Percentiles rank a stretch among this genome's conserved stretches.
Conservation (phyloP, 2,888 invertebrate species). For the Leptinotarsa rubiginosa region DNA sequence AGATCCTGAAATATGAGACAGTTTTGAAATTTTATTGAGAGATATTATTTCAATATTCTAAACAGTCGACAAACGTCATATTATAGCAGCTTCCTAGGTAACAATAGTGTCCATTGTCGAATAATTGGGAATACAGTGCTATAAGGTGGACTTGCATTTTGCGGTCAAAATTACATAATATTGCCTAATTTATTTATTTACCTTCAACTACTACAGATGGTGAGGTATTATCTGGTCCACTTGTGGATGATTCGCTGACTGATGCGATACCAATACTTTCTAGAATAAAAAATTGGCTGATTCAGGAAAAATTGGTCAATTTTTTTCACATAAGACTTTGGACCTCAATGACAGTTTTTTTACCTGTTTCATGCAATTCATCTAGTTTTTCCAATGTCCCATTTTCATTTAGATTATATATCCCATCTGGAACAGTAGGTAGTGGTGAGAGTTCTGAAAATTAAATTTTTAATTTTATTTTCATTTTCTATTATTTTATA, state of each 20-base stretch:
- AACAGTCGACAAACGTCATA: not conserved
- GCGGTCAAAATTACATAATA: not conserved
- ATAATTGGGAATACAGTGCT: not conserved
- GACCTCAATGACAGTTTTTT: not conserved
- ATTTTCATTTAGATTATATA: not conserved
- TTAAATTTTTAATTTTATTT: not conserved
- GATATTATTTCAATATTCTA: not conserved
- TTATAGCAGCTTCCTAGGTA: too few species aligned
- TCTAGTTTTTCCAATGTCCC: not conserved
- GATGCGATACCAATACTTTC: not conserved
- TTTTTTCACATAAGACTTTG: not conserved
- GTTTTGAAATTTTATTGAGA: not conserved
- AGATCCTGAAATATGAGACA: not conserved
- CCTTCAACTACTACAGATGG: not conserved
- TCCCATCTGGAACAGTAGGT: not conserved
- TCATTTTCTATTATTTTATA: not conserved
- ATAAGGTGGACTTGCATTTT: not conserved
- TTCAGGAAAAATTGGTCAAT: not conserved
- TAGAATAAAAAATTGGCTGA: not conserved
- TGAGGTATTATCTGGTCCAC: not conserved
- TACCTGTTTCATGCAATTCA: not conserved
- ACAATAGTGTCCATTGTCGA: not conserved
- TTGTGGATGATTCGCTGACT: not conserved
- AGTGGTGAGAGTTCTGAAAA: not conserved
- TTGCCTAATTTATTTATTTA: not conserved